phyloP scores from a whole-genome alignment of 2,797 vertebrate species.

The Danionella dracula region DNA sequence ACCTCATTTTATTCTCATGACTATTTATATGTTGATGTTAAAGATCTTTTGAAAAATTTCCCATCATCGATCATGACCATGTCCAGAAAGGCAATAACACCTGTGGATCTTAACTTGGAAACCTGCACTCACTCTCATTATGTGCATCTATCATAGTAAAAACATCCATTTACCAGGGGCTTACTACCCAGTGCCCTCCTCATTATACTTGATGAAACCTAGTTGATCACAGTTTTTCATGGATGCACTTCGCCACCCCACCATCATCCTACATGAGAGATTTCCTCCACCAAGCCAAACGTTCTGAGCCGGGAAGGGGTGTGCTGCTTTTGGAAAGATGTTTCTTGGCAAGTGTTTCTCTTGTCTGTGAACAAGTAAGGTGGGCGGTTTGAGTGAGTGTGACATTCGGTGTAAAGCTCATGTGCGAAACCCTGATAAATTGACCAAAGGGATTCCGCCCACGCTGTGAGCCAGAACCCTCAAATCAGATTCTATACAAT shows the following conservation, averaged over 20 bases:
- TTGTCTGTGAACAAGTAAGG: constrained; percentile 24
- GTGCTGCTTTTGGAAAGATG: constrained; percentile 15
- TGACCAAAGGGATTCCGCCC: constrained; percentile 45
- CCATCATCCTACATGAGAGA: constrained; percentile 13
- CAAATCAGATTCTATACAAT: constrained; percentile 34
- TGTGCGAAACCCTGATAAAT: constrained; percentile 32
- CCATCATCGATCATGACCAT: no score
- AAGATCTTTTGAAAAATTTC: no score
- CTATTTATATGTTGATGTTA: no score
- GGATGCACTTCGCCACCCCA: constrained; percentile 1
- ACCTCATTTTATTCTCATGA: no score
- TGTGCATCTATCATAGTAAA: no score
- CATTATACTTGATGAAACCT: constrained; percentile 1
- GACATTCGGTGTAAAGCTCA: constrained; percentile 37
- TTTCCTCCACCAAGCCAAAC: neutral
- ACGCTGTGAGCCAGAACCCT: constrained; percentile 23
- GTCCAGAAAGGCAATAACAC: no score
- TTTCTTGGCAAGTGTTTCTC: constrained; percentile 17
- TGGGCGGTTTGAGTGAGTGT: constrained; percentile 33
- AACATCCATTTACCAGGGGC: neutral
- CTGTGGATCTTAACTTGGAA: no score
- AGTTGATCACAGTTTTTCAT: constrained; percentile 1
- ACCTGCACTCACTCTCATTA: no score
- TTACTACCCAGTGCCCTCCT: constrained; percentile 3
- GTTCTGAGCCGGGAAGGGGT: neutral